phyloP scores from a whole-genome alignment of 2,888 invertebrate genomes.

The Trachelus iudaicus region DNA sequence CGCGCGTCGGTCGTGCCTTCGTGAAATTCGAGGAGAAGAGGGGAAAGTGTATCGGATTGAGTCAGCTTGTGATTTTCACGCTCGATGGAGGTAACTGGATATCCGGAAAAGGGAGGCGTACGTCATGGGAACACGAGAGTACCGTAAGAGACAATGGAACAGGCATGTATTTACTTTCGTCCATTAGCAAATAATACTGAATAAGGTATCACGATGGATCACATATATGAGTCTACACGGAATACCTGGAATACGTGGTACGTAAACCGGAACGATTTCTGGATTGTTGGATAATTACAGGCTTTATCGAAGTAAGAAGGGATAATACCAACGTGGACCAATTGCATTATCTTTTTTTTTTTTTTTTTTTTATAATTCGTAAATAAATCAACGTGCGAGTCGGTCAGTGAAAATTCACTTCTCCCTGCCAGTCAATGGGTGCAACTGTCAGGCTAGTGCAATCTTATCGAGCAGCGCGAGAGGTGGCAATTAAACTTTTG shows the following conservation, averaged over 20 bases:
- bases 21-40: background rate
- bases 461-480: background rate
- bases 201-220: background rate
- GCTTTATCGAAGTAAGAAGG: background rate
- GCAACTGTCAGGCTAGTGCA: background rate
- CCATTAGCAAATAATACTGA: constrained; percentile 2
- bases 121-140: background rate
- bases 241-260: background rate
- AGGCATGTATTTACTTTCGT: background rate
- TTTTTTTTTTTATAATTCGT: background rate
- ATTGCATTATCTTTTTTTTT: background rate
- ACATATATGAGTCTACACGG: background rate
- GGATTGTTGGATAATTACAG: background rate
- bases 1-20: background rate
- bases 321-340: background rate
- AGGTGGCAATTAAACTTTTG: background rate
- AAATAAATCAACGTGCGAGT: background rate
- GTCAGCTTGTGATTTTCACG: constrained; percentile 31
- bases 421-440: background rate
- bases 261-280: background rate
- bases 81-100: constrained; percentile 20
- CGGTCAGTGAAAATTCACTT: background rate
- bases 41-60: constrained; percentile 33
- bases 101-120: background rate
- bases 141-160: background rate